Conservation (phyloP, 2,113 vertebrate species). For the Copsychus sechellarum region DNA sequence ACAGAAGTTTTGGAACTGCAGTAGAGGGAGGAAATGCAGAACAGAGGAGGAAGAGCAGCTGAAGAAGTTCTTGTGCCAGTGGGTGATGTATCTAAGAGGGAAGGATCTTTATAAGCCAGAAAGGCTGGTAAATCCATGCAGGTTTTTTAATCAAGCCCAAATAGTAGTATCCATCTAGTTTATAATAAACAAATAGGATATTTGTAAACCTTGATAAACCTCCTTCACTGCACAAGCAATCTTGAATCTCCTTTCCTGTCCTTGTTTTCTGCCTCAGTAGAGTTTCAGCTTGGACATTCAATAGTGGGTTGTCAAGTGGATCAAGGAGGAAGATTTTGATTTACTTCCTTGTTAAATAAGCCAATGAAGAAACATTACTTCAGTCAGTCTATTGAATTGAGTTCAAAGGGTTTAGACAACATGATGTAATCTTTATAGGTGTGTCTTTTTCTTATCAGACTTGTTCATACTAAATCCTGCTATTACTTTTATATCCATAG, state of each 20-base stretch:
- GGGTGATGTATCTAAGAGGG: neutral
- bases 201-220: neutral
- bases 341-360: conserved; percentile 12
- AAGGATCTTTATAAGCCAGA: neutral
- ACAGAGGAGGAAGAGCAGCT: neutral
- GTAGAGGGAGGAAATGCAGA: neutral
- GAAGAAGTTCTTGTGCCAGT: neutral
- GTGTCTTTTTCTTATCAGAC: neutral
- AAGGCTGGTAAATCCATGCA: neutral
- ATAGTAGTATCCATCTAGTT: neutral
- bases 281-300: neutral
- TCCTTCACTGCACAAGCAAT: neutral
- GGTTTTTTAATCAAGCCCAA: neutral
- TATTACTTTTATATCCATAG: neutral
- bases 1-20: neutral
- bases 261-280: neutral
- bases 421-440: neutral
- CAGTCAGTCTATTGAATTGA: neutral
- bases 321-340: neutral
- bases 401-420: neutral
- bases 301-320: neutral
- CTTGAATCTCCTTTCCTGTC: neutral
- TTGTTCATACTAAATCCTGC: neutral
- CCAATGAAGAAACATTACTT: neutral
- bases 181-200: neutral